phyloP scores from a whole-genome alignment of 2,113 vertebrate genomes.

The Hydropotes inermis region DNA sequence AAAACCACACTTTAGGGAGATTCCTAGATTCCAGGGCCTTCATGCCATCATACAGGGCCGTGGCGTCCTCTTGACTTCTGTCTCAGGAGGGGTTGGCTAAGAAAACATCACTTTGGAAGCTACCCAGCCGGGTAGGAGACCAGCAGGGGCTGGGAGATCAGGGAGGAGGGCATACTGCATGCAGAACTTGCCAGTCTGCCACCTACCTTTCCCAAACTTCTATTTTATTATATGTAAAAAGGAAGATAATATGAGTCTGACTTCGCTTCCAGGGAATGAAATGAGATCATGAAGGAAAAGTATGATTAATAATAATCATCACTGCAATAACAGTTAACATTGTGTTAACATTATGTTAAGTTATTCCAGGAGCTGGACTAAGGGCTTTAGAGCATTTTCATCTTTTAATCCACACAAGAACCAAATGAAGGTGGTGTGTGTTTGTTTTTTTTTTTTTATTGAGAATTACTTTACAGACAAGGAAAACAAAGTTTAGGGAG shows the following conservation, averaged over 20 bases:
- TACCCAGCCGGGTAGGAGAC: background rate
- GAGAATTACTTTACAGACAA: background rate
- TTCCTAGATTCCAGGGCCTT: background rate
- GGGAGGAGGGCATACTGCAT: background rate
- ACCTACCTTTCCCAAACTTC: background rate
- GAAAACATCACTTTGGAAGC: background rate
- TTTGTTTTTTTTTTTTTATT: background rate
- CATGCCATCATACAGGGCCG: fast-evolving
- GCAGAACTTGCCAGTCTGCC: background rate
- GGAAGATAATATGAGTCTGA: background rate
- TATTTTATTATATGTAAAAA: background rate
- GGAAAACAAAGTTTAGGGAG: background rate
- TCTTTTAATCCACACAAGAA: background rate
- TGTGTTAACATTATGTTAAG: background rate
- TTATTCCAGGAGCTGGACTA: background rate
- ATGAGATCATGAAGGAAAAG: background rate
- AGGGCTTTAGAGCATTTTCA: background rate
- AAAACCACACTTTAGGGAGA: background rate
- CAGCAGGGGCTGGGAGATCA: background rate
- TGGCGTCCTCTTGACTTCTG: background rate
- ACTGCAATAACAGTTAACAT: background rate
- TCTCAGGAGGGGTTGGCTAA: background rate
- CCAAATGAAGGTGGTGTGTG: background rate
- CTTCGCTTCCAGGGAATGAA: background rate
- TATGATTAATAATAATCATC: background rate